Evolutionary conservation across 2,113 vertebrate genomes (phyloP), one percentile per base, ranked within the genome.

Genomic region (Microtus richardsoni): DNA sequence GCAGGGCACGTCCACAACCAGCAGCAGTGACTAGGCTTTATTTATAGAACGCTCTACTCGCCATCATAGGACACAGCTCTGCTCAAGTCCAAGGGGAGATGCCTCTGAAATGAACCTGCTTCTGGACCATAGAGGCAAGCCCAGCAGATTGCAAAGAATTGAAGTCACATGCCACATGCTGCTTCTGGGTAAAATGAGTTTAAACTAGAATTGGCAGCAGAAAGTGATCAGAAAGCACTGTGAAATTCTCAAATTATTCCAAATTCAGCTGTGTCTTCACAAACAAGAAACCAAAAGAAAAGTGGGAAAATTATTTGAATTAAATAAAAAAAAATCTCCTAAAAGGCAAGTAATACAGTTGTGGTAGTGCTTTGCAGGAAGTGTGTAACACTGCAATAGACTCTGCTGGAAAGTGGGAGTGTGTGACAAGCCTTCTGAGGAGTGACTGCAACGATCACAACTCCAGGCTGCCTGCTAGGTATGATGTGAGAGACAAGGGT

Each of bases 231-330:
- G 64, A 83, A 54, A 88, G 36, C 58, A 52, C 21, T 91, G 4
- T 66, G 52, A 94, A 94, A 71, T 80, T 77, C 16, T 95, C 66
- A 95, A 83, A 66, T 86, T 70, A 73, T 91, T 89, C 54, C 82
- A 89, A 91, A 68, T 86, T 78, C 89, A 84, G 60, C 33, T 52
- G 36, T 24, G 33, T 28, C 60, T 21, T 68, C 78, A 47, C 36
- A 79, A 92, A 36, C 11, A 91, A 91, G n/a, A 84, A 78, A 73
- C 58, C 7, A 66, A 47, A 73, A 70, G 36, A 44, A 0, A 54
- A 64, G 68, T 74, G n/a, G 39, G 4, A 80, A 78, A 84, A 49
- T 87, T 58, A 30, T 77, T 82, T 88, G 6, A n/a, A 84, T 64
- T 89, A 74, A 80, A 7, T 58, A 10, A 5, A 14, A 58, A 54